These are phyloP conservation scores for Sylvia atricapilla DNA, from an alignment of 2,113 vertebrate species.

Conservation along the genomic window DNA sequence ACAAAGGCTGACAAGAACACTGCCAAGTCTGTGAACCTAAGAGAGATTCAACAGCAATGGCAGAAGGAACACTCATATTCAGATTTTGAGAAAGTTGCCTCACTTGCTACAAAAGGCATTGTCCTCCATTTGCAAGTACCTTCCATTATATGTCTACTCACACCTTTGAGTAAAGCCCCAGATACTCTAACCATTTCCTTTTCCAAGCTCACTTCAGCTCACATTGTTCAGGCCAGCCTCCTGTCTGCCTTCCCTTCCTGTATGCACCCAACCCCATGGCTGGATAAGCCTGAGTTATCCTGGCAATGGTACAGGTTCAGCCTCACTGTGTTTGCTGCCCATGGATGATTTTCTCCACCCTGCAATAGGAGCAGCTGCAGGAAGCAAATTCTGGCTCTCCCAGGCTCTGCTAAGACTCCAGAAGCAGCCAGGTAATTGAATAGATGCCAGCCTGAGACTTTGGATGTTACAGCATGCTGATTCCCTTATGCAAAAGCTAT, in stretches of 20 bases:
- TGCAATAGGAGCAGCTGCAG: neutral
- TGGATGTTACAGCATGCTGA: accelerated
- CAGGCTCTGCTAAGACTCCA: neutral
- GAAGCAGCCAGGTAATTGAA: neutral
- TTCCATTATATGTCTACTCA: neutral
- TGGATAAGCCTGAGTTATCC: neutral
- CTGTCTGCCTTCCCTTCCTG: neutral
- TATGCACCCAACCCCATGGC: too few relatives aligned
- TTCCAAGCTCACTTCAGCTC: neutral
- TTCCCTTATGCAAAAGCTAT: neutral
- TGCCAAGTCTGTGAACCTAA: neutral
- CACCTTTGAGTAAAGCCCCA: neutral
- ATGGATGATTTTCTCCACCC: neutral
- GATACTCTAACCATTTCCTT: neutral
- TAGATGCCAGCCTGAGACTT: neutral
- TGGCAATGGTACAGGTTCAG: neutral
- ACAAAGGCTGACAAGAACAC: neutral
- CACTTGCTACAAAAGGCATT: neutral
- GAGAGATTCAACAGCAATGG: neutral
- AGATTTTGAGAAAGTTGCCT: neutral
- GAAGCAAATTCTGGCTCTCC: neutral
- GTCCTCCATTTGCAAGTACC: neutral
- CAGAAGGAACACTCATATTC: neutral
- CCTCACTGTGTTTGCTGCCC: neutral
- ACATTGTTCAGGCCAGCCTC: neutral